Conservation (phyloP, 2,888 invertebrate species). For the Napeogenes inachia region DNA sequence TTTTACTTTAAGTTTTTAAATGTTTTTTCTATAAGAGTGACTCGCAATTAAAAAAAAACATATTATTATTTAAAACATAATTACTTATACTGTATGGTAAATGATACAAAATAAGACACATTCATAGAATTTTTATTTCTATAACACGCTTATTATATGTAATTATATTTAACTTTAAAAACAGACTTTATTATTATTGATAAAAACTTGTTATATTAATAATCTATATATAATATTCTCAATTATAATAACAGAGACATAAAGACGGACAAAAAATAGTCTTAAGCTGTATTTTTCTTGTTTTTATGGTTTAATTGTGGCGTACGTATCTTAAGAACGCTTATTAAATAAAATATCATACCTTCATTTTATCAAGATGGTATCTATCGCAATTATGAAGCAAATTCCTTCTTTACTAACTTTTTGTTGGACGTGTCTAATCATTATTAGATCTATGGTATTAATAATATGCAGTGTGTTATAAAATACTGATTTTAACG, state of each 20-base stretch:
- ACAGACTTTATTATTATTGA: no score
- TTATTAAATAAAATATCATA: slow-evolving; percentile 13
- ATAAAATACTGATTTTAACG: no score
- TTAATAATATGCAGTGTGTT: not conserved
- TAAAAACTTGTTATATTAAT: slow-evolving; percentile 15
- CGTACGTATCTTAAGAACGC: slow-evolving; percentile 23
- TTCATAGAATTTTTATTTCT: no score
- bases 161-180: no score
- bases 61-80: no score
- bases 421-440: not conserved
- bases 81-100: no score
- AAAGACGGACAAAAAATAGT: slow-evolving; percentile 11
- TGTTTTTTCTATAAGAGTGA: no score
- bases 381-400: slow-evolving; percentile 3
- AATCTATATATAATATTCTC: slow-evolving; percentile 1
- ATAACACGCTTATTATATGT: no score
- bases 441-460: not conserved
- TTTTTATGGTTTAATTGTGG: slow-evolving; percentile 30
- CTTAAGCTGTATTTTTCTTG: slow-evolving; percentile 11
- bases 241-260: no score
- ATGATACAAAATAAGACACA: no score
- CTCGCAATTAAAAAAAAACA: no score
- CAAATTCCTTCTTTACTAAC: not conserved
- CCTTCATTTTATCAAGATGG: slow-evolving; percentile 5
- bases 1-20: no score